A percentile compares a stretch with the other conserved stretches of the same genome.
Evolutionary conservation across 1,140 invertebrate genomes (phyloP).

Genomic region (Anastrepha obliqua): DNA sequence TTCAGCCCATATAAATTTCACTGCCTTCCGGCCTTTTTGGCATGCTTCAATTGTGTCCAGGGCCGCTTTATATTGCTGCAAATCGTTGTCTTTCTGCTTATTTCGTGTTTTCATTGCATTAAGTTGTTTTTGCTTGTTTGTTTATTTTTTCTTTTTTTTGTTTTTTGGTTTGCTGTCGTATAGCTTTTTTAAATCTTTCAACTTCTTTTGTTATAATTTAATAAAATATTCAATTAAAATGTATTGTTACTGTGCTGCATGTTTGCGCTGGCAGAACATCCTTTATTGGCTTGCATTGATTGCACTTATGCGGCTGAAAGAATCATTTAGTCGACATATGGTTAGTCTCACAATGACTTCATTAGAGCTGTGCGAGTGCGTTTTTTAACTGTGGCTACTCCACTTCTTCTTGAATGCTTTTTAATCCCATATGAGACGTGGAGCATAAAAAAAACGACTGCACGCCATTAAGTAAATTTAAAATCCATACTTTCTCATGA

Average conservation of each 20-base stretch:
- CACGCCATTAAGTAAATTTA: no score
- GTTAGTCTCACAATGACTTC: slow-evolving; percentile 19
- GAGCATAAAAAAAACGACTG: no score
- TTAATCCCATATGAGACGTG: no score
- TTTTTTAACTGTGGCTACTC: not conserved
- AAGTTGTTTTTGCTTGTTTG: not conserved
- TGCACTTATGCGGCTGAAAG: slow-evolving; percentile 5
- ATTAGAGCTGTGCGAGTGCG: not conserved
- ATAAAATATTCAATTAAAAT: slow-evolving; percentile 47
- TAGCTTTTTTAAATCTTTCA: slow-evolving; percentile 46
- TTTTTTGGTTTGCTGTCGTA: not conserved
- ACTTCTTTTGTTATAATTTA: slow-evolving; percentile 45
- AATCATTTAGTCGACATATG: not conserved
- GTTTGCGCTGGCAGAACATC: not conserved
- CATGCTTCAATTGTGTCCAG: slow-evolving; percentile 18
- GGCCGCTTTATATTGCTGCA: not conserved
- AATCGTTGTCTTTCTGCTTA: not conserved
- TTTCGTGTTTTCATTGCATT: not conserved
- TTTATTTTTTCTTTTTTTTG: not conserved
- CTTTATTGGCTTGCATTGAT: slow-evolving; percentile 6
- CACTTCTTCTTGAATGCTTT: no score
- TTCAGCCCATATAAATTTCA: not conserved
- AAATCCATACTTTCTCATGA: no score
- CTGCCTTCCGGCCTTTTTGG: not conserved
- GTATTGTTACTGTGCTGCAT: slow-evolving; percentile 1